These are phyloP conservation scores for Tachystola acroxantha DNA, from an alignment of 2,888 invertebrate species.

Conservation along the genomic window DNA sequence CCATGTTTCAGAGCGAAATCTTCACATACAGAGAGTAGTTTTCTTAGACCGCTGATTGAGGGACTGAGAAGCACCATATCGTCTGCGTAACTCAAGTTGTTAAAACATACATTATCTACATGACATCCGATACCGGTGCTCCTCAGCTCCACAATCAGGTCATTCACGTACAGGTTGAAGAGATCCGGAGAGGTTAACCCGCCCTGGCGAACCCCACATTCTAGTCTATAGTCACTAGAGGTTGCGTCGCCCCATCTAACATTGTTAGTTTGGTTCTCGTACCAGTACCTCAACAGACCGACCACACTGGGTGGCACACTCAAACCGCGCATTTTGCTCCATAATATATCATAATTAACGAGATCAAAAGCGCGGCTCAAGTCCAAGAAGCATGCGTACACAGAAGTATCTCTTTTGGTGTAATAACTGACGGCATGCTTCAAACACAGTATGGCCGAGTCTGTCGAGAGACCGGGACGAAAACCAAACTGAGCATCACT, in stretches of 20 bases:
- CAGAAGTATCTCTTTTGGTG: slow-evolving; percentile 3
- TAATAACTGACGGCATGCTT: slow-evolving; percentile 14
- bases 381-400: slow-evolving; percentile 16
- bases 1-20: slow-evolving; percentile 1
- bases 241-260: slow-evolving; percentile 13
- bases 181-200: too few species aligned
- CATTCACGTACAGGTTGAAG: too few species aligned
- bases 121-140: too few species aligned
- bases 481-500: slow-evolving; percentile 18
- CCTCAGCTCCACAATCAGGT: too few species aligned
- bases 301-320: slow-evolving; percentile 11
- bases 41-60: too few species aligned
- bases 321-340: slow-evolving; percentile 12
- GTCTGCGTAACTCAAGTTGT: too few species aligned
- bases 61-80: too few species aligned
- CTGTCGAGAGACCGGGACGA: slow-evolving; percentile 15
- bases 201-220: too few species aligned
- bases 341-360: slow-evolving; percentile 16
- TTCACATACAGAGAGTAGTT: slow-evolving; percentile 8
- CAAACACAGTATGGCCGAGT: slow-evolving; percentile 14
- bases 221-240: slow-evolving; percentile 14
- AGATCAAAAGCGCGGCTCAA: slow-evolving; percentile 17
- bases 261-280: slow-evolving; percentile 11
- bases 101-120: too few species aligned
- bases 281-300: slow-evolving; percentile 14